Evolutionary conservation across 2,888 invertebrate species (phyloP).

Genomic region (Acrocera orbiculus): DNA sequence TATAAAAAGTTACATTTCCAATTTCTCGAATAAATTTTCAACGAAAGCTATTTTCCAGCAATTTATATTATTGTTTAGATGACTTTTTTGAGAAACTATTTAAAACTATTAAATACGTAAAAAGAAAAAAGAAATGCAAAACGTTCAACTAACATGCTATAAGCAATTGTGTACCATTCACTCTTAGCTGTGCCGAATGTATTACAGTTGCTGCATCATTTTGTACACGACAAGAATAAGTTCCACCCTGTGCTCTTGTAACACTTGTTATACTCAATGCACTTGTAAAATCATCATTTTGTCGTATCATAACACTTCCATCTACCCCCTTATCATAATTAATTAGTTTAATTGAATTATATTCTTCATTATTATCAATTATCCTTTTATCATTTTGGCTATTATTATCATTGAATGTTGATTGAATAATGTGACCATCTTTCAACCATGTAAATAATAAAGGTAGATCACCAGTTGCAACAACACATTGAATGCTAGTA

Average conservation of each 20-base stretch:
- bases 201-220: conserved; percentile 40
- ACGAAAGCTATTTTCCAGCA: no score
- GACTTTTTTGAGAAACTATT: neutral
- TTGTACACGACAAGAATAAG: conserved; percentile 40
- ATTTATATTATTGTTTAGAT: no score
- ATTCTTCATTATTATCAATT: conserved; percentile 14
- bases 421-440: no score
- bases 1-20: no score
- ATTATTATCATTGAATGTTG: conserved; percentile 8
- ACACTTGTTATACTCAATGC: conserved; percentile 41
- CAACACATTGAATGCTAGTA: conserved; percentile 41
- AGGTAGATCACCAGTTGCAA: conserved; percentile 44
- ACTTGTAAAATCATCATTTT: conserved; percentile 42
- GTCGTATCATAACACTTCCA: conserved; percentile 37
- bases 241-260: conserved; percentile 39
- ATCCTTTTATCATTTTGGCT: conserved; percentile 9
- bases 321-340: conserved; percentile 24
- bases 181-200: conserved; percentile 40
- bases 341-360: no score
- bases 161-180: conserved; percentile 42
- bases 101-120: neutral
- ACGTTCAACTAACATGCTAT: conserved; percentile 1
- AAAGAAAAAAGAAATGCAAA: neutral
- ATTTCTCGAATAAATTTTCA: no score
- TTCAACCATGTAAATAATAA: conserved; percentile 45